A percentile compares a stretch with the other conserved stretches of the same genome.
phyloP scores from a whole-genome alignment of 2,113 vertebrate species.

The Astur gentilis region DNA sequence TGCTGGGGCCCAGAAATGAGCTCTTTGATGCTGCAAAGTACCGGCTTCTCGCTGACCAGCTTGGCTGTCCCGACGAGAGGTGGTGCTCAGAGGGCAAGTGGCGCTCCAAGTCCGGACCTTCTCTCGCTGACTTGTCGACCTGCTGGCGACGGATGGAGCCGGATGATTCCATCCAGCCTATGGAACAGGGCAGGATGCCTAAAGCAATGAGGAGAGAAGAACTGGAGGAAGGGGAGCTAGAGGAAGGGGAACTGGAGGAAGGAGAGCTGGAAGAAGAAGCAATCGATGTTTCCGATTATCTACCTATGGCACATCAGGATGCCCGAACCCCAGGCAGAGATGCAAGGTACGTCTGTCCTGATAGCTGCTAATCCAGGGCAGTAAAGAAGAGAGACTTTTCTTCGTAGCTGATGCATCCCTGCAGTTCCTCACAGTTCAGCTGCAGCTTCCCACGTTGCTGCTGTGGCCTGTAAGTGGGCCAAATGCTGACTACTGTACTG shows the following conservation, averaged over 20 bases:
- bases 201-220: constrained; percentile 73
- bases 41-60: constrained; percentile 61
- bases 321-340: constrained; percentile 65
- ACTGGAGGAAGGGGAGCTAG: constrained; percentile 75
- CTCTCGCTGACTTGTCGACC: constrained; percentile 53
- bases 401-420: not conserved
- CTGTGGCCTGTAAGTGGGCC: not conserved
- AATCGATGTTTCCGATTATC: constrained; percentile 47
- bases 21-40: constrained; percentile 73
- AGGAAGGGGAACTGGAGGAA: constrained; percentile 76
- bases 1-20: constrained; percentile 84
- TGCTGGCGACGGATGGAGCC: constrained; percentile 77
- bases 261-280: constrained; percentile 71
- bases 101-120: constrained; percentile 70
- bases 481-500: rapidly evolving
- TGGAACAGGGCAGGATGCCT: constrained; percentile 66
- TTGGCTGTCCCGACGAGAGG: constrained; percentile 69
- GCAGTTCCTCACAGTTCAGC: not conserved
- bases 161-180: constrained; percentile 68
- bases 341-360: constrained; percentile 35
- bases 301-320: constrained; percentile 58
- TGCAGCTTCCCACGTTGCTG: not conserved
- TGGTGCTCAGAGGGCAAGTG: constrained; percentile 74
- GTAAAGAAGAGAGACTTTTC: not conserved
- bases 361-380: not conserved